Evolutionary conservation across 2,888 invertebrate species (phyloP).

Genomic region (Fissipunctia ypsillon): DNA sequence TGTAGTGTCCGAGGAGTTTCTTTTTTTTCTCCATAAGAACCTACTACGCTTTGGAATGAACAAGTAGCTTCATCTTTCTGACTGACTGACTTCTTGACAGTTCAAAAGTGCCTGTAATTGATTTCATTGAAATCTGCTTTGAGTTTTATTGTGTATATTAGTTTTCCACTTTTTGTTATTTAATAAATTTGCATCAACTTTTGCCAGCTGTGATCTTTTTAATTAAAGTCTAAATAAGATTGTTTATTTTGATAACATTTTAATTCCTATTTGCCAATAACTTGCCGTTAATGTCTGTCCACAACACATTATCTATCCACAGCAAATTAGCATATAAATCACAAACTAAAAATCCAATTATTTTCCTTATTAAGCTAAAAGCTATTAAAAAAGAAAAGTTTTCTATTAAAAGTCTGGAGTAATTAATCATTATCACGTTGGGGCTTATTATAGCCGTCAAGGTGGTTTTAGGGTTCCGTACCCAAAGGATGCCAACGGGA

Average conservation of each 20-base stretch:
- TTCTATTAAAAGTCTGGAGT: constrained; percentile 14
- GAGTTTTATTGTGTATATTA: no score
- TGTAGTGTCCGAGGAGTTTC: no score
- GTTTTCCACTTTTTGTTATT: neutral
- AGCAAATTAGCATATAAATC: constrained; percentile 12
- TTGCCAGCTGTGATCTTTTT: neutral
- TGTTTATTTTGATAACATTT: neutral
- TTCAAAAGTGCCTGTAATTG: neutral
- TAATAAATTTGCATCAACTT: neutral
- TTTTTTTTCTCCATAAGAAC: neutral
- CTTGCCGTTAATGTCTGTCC: neutral
- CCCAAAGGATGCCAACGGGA: neutral
- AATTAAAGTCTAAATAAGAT: neutral
- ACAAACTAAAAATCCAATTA: constrained; percentile 15
- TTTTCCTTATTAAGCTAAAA: constrained; percentile 8
- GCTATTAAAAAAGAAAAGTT: constrained; percentile 31
- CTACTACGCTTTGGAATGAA: neutral
- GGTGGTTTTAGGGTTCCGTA: constrained; percentile 6
- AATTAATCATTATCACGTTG: constrained; percentile 45
- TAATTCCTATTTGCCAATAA: neutral
- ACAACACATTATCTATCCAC: neutral
- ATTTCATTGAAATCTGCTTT: neutral
- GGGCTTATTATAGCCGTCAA: constrained; percentile 18
- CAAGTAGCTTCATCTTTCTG: no score
- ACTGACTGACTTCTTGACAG: neutral